These are phyloP conservation scores for Mesorhabditis sp. DNA, from an alignment of 2,888 invertebrate genomes.

Conservation along the genomic window DNA sequence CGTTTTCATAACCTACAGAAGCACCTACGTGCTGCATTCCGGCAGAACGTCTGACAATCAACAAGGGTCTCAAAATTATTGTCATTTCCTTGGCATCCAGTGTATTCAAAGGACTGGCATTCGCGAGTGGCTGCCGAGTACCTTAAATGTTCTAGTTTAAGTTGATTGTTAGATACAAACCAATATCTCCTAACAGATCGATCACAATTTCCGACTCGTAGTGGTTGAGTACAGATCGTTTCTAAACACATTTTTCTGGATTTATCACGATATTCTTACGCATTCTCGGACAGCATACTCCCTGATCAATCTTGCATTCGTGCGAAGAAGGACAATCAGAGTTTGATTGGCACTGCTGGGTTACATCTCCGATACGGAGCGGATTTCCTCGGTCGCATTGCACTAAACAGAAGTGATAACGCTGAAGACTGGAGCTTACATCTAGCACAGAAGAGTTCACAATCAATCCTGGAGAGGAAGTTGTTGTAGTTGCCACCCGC, in stretches of 20 bases:
- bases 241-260: constrained; percentile 24
- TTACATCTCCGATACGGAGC: constrained; percentile 41
- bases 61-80: constrained; percentile 49
- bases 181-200: constrained; percentile 39
- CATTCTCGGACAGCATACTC: constrained; percentile 49
- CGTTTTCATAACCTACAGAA: too few relatives aligned
- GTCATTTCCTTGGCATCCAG: constrained; percentile 50
- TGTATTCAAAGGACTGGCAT: constrained; percentile 48
- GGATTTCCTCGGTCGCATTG: constrained; percentile 48
- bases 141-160: not conserved
- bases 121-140: constrained; percentile 43
- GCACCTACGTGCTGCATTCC: constrained; percentile 41
- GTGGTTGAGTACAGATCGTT: constrained; percentile 48
- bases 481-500: constrained; percentile 50
- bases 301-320: constrained; percentile 46
- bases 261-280: constrained; percentile 22
- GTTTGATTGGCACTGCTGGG: constrained; percentile 39
- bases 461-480: constrained; percentile 43
- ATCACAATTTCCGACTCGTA: constrained; percentile 46
- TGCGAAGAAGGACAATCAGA: constrained; percentile 45
- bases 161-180: constrained; percentile 8
- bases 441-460: constrained; percentile 41
- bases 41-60: constrained; percentile 45
- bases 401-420: constrained; percentile 16
- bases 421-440: constrained; percentile 15